Percentiles rank a stretch among this genome's conserved stretches.
These are phyloP conservation scores for Sthenelais limicola DNA, from an alignment of 2,888 invertebrate genomes.

Conservation along the genomic window DNA sequence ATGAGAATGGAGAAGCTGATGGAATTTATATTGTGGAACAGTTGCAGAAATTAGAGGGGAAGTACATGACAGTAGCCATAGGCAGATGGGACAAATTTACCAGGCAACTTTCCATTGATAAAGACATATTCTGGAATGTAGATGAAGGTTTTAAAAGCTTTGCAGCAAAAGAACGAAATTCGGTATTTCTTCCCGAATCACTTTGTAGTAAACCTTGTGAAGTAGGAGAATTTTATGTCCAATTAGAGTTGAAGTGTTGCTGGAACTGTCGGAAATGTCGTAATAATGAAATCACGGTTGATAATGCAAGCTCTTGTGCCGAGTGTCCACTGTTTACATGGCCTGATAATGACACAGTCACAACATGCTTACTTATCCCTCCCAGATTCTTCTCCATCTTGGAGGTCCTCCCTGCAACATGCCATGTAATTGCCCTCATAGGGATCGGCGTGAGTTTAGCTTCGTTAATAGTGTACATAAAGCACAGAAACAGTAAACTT, in stretches of 20 bases:
- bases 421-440: slow-evolving; percentile 40
- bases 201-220: slow-evolving; percentile 54
- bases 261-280: slow-evolving; percentile 56
- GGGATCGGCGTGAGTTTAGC: slow-evolving; percentile 41
- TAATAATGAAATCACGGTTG: slow-evolving; percentile 51
- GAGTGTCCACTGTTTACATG: slow-evolving; percentile 52
- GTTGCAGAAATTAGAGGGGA: slow-evolving; percentile 26
- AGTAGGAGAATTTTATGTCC: slow-evolving; percentile 50
- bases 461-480: slow-evolving; percentile 47
- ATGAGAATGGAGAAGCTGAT: slow-evolving; percentile 48
- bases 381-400: slow-evolving; percentile 24
- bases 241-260: slow-evolving; percentile 54
- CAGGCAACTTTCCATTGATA: neutral
- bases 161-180: too few relatives aligned
- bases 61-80: slow-evolving; percentile 30
- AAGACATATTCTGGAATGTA: slow-evolving; percentile 24
- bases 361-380: slow-evolving; percentile 26
- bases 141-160: neutral
- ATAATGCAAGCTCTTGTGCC: slow-evolving; percentile 48
- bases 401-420: slow-evolving; percentile 23
- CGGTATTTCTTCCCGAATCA: slow-evolving; percentile 41
- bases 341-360: slow-evolving; percentile 47
- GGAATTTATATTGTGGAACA: slow-evolving; percentile 47
- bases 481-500: slow-evolving; percentile 49
- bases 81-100: slow-evolving; percentile 49